Base-by-base conservation (phyloP, 2,888 invertebrate species). In the Augochlorella aurata region DNA sequence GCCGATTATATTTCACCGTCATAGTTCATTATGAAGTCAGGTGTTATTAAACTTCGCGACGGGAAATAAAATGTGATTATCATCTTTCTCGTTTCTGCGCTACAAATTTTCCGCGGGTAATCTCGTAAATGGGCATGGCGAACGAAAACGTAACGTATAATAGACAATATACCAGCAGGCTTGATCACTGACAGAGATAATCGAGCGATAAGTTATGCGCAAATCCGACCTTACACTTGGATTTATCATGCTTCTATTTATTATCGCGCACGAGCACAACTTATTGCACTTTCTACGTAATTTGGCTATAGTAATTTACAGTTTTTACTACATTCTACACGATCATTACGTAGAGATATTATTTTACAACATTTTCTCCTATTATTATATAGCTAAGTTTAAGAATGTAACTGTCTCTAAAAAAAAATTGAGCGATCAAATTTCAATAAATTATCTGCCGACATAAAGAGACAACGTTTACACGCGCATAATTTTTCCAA, bases 151-250 rank as follows among this genome's bases (percentile, higher is more conserved):
- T 21, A 45, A 24, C 29, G 49, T 21, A 83, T 66, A 72, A 74
- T 65, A 71, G 77, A 77, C 74, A 83, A 58, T 54, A 38, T 29
- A 61, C n/a, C 45, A 14, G 14, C 50, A 38, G 45, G 44, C 63
- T 18, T 12, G 12, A 29, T 45, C 65, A 21, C 8, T 50, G 50
- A 18, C 18, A 50, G 18, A 7, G 72, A 83, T 81, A 81, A 75
- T 52, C 72, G 9, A n/a, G 45, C 68, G 16, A 18, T 44, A 74
- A 77, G 81, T 83, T 72, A 77, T 50, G 66, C 72, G 81, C 81
- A 81, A 83, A 81, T 83, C 68, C 81, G 77, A 83, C 72, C 81
- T 74, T 81, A 74, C 74, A 24, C 24, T 58, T 24, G 14, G 12
- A 49, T 49, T 49, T 49, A 49, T 49, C 16, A 49, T 49, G 38